These are phyloP conservation scores for Acipenser transmontanus DNA, from an alignment of 2,797 vertebrate genomes.

Conservation along the genomic window DNA sequence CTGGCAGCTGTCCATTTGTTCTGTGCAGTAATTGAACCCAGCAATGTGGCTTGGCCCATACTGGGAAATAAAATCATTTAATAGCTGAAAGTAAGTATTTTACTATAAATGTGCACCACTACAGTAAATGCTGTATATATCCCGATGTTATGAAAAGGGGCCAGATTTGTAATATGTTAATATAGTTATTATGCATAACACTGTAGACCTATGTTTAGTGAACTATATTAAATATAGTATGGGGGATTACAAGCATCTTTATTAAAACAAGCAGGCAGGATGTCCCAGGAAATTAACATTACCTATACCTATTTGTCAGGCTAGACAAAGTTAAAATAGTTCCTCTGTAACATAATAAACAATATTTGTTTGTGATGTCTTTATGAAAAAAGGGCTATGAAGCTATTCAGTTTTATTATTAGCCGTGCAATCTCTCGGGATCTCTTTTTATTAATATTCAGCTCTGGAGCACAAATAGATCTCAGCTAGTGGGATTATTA, in stretches of 20 bases:
- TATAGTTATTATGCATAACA: conserved; percentile 4
- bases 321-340: conserved; percentile 10
- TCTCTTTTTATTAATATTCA: conserved; percentile 3
- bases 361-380: conserved; percentile 15
- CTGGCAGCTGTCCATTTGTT: no score
- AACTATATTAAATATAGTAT: conserved; percentile 14
- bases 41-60: no score
- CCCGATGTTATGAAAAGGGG: neutral
- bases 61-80: no score
- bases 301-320: conserved; percentile 13
- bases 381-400: neutral
- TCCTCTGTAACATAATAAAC: conserved; percentile 27
- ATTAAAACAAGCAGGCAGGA: conserved; percentile 20
- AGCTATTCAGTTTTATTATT: neutral
- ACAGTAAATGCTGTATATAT: no score
- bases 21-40: no score
- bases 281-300: conserved; percentile 21
- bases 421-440: neutral
- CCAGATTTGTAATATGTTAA: conserved; percentile 4
- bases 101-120: no score
- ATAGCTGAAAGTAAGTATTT: no score
- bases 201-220: conserved; percentile 5
- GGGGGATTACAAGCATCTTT: conserved; percentile 17
- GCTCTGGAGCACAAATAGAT: neutral
- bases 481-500: conserved; percentile 15